These are phyloP conservation scores for Larimichthys crocea DNA, from an alignment of 2,113 vertebrate species.

Conservation along the genomic window DNA sequence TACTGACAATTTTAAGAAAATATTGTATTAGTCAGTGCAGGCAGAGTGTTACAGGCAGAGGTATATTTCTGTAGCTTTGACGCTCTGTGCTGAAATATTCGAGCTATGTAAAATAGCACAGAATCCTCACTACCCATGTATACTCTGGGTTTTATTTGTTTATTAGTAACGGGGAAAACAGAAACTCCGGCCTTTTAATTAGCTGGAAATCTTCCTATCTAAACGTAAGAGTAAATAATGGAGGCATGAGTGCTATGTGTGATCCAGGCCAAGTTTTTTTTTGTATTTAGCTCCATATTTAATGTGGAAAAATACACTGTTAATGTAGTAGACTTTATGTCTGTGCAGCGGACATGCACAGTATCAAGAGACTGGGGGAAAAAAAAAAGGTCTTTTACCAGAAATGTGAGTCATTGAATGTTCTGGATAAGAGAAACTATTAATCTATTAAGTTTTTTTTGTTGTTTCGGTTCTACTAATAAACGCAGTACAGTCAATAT, in stretches of 20 bases:
- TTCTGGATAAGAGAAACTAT: constrained; percentile 10
- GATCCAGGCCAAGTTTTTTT: background rate
- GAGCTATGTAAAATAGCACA: background rate
- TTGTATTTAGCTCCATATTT: background rate
- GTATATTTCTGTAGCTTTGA: constrained; percentile 1
- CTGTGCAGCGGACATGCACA: constrained; percentile 8
- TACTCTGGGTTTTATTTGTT: constrained; percentile 17
- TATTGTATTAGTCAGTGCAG: background rate
- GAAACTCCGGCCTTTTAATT: constrained; percentile 1
- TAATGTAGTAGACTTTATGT: constrained; percentile 12
- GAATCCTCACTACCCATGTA: background rate
- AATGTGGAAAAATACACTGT: constrained; percentile 21
- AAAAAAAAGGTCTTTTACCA: constrained; percentile 14
- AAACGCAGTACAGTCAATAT: background rate
- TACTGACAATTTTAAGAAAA: background rate
- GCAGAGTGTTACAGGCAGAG: no score
- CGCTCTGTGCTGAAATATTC: background rate
- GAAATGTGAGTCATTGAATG: constrained; percentile 29
- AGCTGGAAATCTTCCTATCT: constrained; percentile 1
- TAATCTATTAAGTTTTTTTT: background rate
- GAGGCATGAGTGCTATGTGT: constrained; percentile 9
- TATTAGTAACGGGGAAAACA: constrained; percentile 3
- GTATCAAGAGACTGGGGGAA: background rate
- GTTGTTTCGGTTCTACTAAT: background rate
- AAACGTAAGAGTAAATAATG: constrained; percentile 28